These are phyloP conservation scores for Anguilla japonica DNA, from an alignment of 2,113 vertebrate genomes.

Conservation along the genomic window DNA sequence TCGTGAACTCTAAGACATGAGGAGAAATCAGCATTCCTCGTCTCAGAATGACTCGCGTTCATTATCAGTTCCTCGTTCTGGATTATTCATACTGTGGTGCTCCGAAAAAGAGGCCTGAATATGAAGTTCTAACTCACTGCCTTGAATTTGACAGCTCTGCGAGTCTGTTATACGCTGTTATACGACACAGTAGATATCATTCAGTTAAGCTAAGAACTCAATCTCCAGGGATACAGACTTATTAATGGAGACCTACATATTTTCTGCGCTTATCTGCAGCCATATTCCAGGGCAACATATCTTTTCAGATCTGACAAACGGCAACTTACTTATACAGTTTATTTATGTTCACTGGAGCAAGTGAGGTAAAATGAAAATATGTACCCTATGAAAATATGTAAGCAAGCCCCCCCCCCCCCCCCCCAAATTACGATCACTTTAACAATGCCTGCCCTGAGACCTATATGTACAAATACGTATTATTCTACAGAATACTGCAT, in stretches of 20 bases:
- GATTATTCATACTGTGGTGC: slow-evolving; percentile 24
- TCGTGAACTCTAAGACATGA: not conserved
- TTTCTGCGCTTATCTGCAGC: not conserved
- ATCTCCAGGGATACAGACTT: not conserved
- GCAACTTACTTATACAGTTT: no score
- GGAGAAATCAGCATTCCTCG: slow-evolving; percentile 5
- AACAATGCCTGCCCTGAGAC: not conserved
- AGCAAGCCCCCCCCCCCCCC: not conserved
- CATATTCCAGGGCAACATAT: not conserved
- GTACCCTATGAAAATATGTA: not conserved
- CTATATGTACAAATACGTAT: not conserved
- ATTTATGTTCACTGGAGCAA: not conserved
- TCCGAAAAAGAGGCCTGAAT: not conserved
- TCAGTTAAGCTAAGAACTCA: not conserved
- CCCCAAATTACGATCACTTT: not conserved
- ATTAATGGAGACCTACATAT: not conserved
- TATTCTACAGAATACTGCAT: not conserved
- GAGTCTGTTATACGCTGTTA: not conserved
- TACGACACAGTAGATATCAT: slow-evolving; percentile 2
- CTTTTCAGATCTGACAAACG: no score
- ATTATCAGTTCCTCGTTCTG: slow-evolving; percentile 18
- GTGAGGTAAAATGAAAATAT: not conserved
- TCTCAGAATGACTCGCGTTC: slow-evolving; percentile 28
- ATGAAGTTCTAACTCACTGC: not conserved
- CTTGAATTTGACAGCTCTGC: not conserved